Evolutionary conservation across 2,797 vertebrate species (phyloP).

Genomic region (Schizopygopsis pylzovi): DNA sequence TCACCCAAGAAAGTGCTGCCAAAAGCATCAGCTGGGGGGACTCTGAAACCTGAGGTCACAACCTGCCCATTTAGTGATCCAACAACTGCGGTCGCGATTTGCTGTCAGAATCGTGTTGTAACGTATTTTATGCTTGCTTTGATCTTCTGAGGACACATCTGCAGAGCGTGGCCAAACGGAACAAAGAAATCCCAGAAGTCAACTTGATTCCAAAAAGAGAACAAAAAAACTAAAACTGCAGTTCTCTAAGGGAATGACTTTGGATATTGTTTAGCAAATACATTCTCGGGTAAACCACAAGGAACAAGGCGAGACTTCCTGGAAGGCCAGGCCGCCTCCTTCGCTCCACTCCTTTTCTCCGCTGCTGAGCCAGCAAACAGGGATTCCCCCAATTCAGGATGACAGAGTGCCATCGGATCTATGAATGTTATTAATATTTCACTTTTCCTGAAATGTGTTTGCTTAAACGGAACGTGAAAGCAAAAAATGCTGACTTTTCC

Average conservation of each 20-base stretch:
- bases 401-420: no score
- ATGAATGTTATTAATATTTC: no score
- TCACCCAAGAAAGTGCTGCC: neutral
- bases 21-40: neutral
- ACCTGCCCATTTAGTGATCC: neutral
- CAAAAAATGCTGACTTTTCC: no score
- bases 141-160: neutral
- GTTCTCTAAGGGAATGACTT: constrained; percentile 31
- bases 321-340: constrained; percentile 36
- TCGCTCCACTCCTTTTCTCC: no score
- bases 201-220: neutral
- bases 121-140: constrained; percentile 6
- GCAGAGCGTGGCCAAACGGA: neutral
- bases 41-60: constrained; percentile 18
- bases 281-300: constrained; percentile 29
- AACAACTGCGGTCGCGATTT: neutral
- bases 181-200: constrained; percentile 19
- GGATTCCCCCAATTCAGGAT: no score
- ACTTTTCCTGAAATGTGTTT: no score
- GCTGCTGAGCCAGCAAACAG: no score
- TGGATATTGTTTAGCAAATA: constrained; percentile 11
- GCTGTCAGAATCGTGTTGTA: neutral
- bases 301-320: constrained; percentile 50
- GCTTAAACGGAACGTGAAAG: no score
- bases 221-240: neutral